These are phyloP conservation scores for Prunella strophiata DNA, from an alignment of 2,797 vertebrate genomes.

Conservation along the genomic window DNA sequence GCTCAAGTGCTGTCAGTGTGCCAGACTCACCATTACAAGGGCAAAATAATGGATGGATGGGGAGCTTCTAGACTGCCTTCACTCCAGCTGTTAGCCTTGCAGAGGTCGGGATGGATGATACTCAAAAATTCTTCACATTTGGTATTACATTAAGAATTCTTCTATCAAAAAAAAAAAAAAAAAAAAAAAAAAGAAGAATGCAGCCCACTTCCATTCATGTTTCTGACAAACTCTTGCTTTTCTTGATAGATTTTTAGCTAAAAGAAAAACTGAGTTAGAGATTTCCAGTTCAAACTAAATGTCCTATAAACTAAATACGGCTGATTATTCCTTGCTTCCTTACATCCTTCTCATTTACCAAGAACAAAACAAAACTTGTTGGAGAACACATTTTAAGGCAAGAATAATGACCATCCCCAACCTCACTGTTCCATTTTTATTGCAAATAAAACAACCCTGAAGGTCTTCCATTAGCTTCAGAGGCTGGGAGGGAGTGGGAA, in stretches of 20 bases:
- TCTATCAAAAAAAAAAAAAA: neutral
- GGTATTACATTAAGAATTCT: neutral
- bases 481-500: neutral
- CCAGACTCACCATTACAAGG: neutral
- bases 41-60: neutral
- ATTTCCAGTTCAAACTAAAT: neutral
- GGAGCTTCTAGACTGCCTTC: neutral
- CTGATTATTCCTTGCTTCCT: neutral
- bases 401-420: neutral
- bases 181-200: neutral
- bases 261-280: neutral
- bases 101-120: neutral
- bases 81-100: neutral
- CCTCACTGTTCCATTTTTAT: neutral
- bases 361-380: neutral
- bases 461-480: conserved; percentile 28
- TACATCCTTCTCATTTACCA: neutral
- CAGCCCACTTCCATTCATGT: neutral
- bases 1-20: neutral
- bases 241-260: neutral
- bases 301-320: neutral
- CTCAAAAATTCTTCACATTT: neutral
- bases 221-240: neutral
- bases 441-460: neutral
- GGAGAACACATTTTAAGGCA: neutral